Evolutionary conservation across 2,797 vertebrate species (phyloP), one percentile per base, ranked within the genome.

Genomic region (Cossypha caffra): DNA sequence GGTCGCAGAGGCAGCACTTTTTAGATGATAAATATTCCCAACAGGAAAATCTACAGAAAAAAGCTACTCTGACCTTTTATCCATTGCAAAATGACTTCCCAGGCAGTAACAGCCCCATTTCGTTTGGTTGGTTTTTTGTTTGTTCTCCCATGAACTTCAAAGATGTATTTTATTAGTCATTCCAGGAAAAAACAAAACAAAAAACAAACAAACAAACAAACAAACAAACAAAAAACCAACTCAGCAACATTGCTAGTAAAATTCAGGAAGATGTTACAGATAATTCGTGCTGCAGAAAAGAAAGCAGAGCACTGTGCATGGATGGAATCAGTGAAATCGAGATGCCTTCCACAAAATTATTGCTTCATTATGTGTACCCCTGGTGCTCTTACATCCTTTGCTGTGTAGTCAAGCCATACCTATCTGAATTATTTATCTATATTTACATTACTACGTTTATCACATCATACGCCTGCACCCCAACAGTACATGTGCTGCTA

Each of bases 21-120:
- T 43, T 35, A 72, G 84, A 90, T 95, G 94, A 97, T 96, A 96
- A 97, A 97, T 95, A 95, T 87, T 89, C 95, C 90, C 93, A 81
- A 95, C 72, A 91, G 94, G 92, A 96, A 94, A 93, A 94, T 86
- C 79, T 67, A 86, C 94, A 88, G 96, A 95, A 96, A 95, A 95
- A 96, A 96, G 92, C 61, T 85, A 19, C 69, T 76, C 54, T 96
- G 93, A 96, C 93, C 95, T 97, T 97, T 96, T 95, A 86, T 79
- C 94, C 77, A 43, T 73, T 0, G 10, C 62, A 96, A 81, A 97
- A 88, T 85, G n/a, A 95, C 94, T 97, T 97, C 88, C 87, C 37
- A 78, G 86, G 69, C 87, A 93, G 55, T 78, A 90, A 95, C 80
- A 91, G 90, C 85, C 74, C 74, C 77, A 37, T 93, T 97, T 97